Evolutionary conservation across 2,113 vertebrate species (phyloP).

Genomic region (Spea multiplicata): DNA sequence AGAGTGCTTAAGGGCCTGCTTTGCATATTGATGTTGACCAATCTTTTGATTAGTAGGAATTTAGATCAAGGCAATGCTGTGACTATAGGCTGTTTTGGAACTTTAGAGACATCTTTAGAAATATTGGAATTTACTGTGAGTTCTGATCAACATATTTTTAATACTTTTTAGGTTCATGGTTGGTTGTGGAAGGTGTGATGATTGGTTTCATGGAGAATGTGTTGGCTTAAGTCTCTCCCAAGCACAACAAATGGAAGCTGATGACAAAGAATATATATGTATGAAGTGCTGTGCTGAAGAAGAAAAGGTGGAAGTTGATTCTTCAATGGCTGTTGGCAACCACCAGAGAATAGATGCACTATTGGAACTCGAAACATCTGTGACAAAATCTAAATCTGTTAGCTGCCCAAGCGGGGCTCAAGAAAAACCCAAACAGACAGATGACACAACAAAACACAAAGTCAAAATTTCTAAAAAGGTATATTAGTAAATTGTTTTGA

Average conservation of each 20-base stretch:
- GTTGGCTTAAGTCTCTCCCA: constrained; percentile 90
- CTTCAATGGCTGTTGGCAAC: constrained; percentile 59
- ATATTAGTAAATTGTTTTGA: constrained; percentile 24
- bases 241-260: constrained; percentile 92
- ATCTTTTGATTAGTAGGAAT: no score
- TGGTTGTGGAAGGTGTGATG: constrained; percentile 93
- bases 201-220: constrained; percentile 98
- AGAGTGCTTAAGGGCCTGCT: no score
- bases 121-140: not conserved
- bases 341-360: constrained; percentile 64
- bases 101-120: no score
- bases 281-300: constrained; percentile 92
- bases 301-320: constrained; percentile 69
- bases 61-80: no score
- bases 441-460: constrained; percentile 67
- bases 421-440: constrained; percentile 60
- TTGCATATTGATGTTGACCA: no score
- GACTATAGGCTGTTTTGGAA: no score
- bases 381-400: constrained; percentile 60
- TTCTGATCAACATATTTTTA: not conserved
- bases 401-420: constrained; percentile 51
- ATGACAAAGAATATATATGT: constrained; percentile 96
- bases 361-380: constrained; percentile 69
- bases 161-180: constrained; percentile 87
- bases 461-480: constrained; percentile 86